Evolutionary conservation across 2,797 vertebrate genomes (phyloP), one percentile per base, ranked within the genome.

Genomic region (Aeoliscus strigatus): DNA sequence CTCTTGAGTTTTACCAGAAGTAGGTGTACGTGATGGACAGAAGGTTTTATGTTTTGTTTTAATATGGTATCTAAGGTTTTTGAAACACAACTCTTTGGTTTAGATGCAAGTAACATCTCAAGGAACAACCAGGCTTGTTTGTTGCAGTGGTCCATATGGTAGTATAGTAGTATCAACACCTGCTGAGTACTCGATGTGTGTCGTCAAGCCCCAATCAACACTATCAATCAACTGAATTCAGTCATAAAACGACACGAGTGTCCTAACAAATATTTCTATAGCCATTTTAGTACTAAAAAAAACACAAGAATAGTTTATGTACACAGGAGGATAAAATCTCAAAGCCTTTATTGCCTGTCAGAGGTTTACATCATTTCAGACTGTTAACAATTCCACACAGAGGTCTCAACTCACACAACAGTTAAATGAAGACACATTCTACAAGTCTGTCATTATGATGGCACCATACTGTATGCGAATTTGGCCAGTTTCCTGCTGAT

Each of bases 281-380:
- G 31, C 8, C 31, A 12, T 27, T 35, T 24, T 16, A 27, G 26
- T 5, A n/a, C n/a, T n/a, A n/a, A 21, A 0, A 44, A 33, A 25
- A 14, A 14, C n/a, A 7, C 17, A 11, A 38, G 43, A 14, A 13
- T 44, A 28, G 10, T 47, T 33, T 9, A 38, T 23, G 26, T n/a
- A 18, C 14, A 12, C 27, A 21, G 32, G 37, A 21, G 23, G 43
- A 35, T 40, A 31, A 51, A 17, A 61, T 64, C 21, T 49, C 41
- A 3, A 61, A 36, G 45, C 27, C 33, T 41, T n/a, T 51, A 39
- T 51, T 29, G 39, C 70, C 67, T 67, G 50, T 57, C 53, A 43
- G 37, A 67, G 51, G 70, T 53, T 68, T 77, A 78, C 71, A 75
- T n/a, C 66, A 67, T 56, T 71, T 69, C 24, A 76, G 83, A 84